Conservation (phyloP, 2,888 invertebrate genomes). For the Drosophila robusta region DNA sequence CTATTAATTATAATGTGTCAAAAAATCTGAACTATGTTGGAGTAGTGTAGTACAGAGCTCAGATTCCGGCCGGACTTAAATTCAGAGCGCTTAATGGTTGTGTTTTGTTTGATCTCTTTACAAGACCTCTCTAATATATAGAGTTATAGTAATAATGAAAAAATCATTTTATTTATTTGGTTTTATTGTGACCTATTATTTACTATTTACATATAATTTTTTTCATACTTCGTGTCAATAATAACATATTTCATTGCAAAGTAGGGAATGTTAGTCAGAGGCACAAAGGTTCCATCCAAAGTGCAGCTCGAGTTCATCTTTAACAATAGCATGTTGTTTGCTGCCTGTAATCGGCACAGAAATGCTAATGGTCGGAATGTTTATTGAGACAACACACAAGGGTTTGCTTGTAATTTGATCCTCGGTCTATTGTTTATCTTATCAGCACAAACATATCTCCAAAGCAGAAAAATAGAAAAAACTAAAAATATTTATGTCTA, state of each 20-base stretch:
- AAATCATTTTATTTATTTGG: too few relatives aligned
- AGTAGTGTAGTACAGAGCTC: too few relatives aligned
- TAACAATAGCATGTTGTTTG: slow-evolving; percentile 19
- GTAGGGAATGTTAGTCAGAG: background rate
- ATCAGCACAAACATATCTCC: slow-evolving; percentile 59
- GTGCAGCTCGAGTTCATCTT: background rate
- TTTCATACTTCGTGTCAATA: background rate
- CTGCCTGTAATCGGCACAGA: slow-evolving; percentile 10
- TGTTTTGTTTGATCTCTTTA: too few relatives aligned
- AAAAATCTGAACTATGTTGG: too few relatives aligned
- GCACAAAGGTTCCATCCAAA: background rate
- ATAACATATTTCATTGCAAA: background rate
- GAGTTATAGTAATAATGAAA: too few relatives aligned
- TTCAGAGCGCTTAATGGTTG: too few relatives aligned
- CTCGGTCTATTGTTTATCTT: slow-evolving; percentile 53
- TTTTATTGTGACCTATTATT: background rate
- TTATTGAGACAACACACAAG: slow-evolving; percentile 55
- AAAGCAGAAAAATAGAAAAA: slow-evolving; percentile 14
- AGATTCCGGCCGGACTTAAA: too few relatives aligned
- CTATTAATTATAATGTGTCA: too few relatives aligned
- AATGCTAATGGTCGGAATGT: slow-evolving; percentile 41
- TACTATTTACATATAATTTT: background rate
- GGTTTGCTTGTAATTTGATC: slow-evolving; percentile 53
- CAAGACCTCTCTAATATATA: too few relatives aligned
- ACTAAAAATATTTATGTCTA: slow-evolving; percentile 46